A percentile compares a stretch with the other conserved stretches of the same genome.
These are phyloP conservation scores for Calliopum simillimum DNA, from an alignment of 2,888 invertebrate species.

Conservation along the genomic window DNA sequence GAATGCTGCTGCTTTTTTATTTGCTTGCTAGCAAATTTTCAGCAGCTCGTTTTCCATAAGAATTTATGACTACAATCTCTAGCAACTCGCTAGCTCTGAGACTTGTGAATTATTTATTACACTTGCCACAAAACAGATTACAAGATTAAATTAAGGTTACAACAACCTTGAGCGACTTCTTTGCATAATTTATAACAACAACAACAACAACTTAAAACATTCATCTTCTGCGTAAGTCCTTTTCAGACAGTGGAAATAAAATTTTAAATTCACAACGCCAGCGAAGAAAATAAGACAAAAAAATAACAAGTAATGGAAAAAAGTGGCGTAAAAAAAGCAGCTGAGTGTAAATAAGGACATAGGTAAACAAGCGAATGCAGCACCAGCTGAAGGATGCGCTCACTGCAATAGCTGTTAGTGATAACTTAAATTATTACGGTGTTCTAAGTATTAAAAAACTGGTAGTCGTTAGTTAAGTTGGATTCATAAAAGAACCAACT, in stretches of 20 bases:
- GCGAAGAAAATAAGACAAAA: not conserved
- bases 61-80: not conserved
- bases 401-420: too few species aligned
- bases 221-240: conserved; percentile 31
- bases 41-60: not conserved
- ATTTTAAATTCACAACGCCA: conserved; percentile 17
- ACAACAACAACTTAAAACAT: conserved; percentile 21
- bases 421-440: too few species aligned
- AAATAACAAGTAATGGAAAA: not conserved
- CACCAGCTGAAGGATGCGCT: too few species aligned
- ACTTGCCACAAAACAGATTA: conserved; percentile 62
- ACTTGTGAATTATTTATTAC: conserved; percentile 62
- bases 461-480: too few species aligned
- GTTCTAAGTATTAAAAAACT: too few species aligned
- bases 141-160: conserved; percentile 66
- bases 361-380: too few species aligned
- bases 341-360: too few species aligned
- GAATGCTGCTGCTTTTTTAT: too few species aligned
- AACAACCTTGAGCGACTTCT: conserved; percentile 64
- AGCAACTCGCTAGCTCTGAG: not conserved
- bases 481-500: too few species aligned
- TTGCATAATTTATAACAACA: conserved; percentile 61
- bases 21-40: too few species aligned
- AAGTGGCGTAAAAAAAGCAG: not conserved
- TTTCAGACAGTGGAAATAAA: conserved; percentile 34